A percentile compares a stretch with the other conserved stretches of the same genome.
phyloP scores from a whole-genome alignment of 2,797 vertebrate species.

The Arvicola amphibius region DNA sequence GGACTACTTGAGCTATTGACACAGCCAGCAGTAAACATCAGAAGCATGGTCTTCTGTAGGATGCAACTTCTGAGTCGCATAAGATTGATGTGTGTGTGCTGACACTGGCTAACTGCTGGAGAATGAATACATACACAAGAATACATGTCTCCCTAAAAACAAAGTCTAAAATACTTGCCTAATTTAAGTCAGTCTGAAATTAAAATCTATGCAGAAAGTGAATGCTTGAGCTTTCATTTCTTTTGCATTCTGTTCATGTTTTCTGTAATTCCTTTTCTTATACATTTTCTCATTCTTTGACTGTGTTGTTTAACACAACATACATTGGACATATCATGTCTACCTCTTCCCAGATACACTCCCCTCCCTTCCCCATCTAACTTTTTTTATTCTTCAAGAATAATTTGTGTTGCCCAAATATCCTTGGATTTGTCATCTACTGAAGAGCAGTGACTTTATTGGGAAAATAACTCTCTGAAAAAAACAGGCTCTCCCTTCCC shows the following conservation, averaged over 20 bases:
- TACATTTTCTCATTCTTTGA: background rate
- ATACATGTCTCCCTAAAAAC: background rate
- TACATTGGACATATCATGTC: background rate
- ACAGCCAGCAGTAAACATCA: too few relatives aligned
- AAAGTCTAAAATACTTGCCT: background rate
- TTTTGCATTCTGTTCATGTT: background rate
- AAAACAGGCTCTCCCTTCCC: background rate
- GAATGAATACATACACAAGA: background rate
- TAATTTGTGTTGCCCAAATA: background rate
- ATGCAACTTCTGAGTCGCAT: accelerated
- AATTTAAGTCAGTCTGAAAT: conserved; percentile 16
- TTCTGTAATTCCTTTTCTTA: background rate
- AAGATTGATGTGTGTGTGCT: background rate
- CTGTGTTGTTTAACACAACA: background rate
- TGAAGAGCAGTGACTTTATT: background rate
- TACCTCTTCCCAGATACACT: background rate
- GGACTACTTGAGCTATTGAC: background rate
- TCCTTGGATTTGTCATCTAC: background rate
- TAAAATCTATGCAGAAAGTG: background rate
- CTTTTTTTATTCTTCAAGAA: background rate
- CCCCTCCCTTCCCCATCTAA: background rate
- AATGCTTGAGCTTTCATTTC: background rate
- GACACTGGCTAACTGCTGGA: background rate
- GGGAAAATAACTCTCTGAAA: background rate
- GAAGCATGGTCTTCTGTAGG: background rate